Base-by-base conservation (phyloP, 2,797 vertebrate genomes). In the Uromys caudimaculatus region DNA sequence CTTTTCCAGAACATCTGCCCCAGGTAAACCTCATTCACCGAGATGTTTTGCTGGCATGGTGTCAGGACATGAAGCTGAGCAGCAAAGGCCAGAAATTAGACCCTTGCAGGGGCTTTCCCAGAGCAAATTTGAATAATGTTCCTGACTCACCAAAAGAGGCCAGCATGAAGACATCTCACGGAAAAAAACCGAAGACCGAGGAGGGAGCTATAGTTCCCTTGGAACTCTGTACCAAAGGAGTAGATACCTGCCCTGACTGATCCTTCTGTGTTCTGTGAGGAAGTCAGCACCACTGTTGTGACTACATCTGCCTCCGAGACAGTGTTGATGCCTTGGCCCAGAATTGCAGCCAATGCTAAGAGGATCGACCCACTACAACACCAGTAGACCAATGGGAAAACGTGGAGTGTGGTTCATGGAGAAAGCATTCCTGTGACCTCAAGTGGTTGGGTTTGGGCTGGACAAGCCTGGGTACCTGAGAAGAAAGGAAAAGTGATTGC, bases 311-410 rank as follows among this genome's bases (percentile, higher is more conserved):
- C 89, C n/a, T 71, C 64, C 0, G 88, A 96, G 54, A 56, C 92
- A 8, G 24, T 95, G 47, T 58, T 97, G 94, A 93, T 91, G 27
- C 95, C 96, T 35, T 98, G 97, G 94, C 71, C 83, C 12, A 96
- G 71, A 93, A 95, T 85, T 1, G 79, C 84, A 13, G 32, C 86
- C 50, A 32, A 35, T 3, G 69, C 87, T 0, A 16, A 82, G 58
- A 67, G 56, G 35, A 5, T 21, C 0, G 52, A 89, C 0, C 21
- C 32, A 52, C 24, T 5, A 17, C 38, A 54, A 0, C 32, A 89
- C 79, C 78, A 14, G 90, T n/a, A 95, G 50, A 5, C 44, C 3
- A 8, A 3, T 1, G 92, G 96, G 67, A 7, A 38, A 38, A 38
- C 38, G 69, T n/a, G 32, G 64, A 38, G n/a, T 71, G 69, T 71